Percentiles rank a stretch among this genome's conserved stretches.
Conservation (phyloP, 2,797 vertebrate genomes). For the Anas acuta region DNA sequence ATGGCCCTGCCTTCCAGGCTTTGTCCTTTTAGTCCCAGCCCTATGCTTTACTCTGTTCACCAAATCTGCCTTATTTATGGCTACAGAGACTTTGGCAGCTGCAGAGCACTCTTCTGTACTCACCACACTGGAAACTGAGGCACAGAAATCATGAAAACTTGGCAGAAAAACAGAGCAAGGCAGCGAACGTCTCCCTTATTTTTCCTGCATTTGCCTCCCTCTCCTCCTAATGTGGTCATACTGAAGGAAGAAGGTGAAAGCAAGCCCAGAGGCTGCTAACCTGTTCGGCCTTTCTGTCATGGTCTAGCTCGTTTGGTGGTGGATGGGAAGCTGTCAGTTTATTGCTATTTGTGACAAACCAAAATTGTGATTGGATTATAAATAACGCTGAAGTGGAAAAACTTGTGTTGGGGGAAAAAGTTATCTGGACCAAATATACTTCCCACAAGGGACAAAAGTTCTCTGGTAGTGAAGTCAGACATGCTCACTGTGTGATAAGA, state of each 20-base stretch:
- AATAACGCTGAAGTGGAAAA: neutral
- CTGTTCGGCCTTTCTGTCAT: neutral
- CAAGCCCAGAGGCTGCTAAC: neutral
- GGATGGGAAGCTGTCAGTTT: neutral
- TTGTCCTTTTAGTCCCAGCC: neutral
- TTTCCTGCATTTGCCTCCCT: neutral
- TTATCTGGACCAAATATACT: neutral
- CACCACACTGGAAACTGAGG: neutral
- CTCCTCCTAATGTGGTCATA: neutral
- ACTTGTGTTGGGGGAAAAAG: neutral
- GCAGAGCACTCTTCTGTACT: neutral
- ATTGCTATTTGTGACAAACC: neutral
- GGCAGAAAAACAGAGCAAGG: neutral
- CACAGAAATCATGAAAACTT: neutral
- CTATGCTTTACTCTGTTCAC: neutral
- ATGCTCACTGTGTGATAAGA: neutral
- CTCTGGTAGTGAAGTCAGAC: neutral
- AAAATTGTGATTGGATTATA: neutral
- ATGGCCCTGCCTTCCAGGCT: neutral
- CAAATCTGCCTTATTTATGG: neutral
- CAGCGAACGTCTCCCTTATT: neutral
- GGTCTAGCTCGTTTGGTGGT: neutral
- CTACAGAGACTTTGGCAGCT: neutral
- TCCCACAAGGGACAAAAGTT: neutral
- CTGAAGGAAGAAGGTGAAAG: neutral